A percentile compares a stretch with the other conserved stretches of the same genome.
Conservation (phyloP, 2,888 invertebrate species). For the Leptinotarsa peninsularis region DNA sequence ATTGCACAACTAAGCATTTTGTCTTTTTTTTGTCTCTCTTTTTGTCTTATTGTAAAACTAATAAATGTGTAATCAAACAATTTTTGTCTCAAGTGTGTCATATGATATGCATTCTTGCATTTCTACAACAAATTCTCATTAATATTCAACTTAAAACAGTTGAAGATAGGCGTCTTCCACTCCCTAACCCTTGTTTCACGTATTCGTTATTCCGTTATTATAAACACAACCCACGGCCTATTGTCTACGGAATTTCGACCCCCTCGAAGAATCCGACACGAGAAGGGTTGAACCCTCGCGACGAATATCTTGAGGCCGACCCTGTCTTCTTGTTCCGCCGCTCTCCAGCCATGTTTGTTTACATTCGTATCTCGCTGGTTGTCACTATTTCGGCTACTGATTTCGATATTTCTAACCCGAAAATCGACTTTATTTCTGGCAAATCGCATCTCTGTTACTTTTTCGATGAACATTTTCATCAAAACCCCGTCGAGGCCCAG, state of each 20-base stretch:
- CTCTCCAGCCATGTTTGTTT: constrained; percentile 58
- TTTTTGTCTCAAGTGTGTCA: too few relatives aligned
- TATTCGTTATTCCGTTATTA: background rate
- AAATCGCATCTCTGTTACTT: constrained; percentile 15
- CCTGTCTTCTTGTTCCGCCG: constrained; percentile 13
- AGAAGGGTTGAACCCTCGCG: constrained; percentile 49
- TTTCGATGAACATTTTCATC: constrained; percentile 27
- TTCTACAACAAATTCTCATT: too few relatives aligned
- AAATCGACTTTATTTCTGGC: constrained; percentile 16
- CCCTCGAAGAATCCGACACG: constrained; percentile 51
- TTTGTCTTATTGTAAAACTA: too few relatives aligned
- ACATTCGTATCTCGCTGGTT: constrained; percentile 57
- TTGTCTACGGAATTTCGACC: constrained; percentile 35
- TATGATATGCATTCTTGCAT: too few relatives aligned
- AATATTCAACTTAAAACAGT: too few relatives aligned
- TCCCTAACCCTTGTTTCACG: too few relatives aligned
- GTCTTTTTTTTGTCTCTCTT: too few relatives aligned
- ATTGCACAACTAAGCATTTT: too few relatives aligned
- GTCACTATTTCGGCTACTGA: constrained; percentile 40
- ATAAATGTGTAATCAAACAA: too few relatives aligned
- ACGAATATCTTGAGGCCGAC: constrained; percentile 28
- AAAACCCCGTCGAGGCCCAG: constrained; percentile 26
- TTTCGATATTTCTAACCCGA: constrained; percentile 26
- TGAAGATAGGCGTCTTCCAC: too few relatives aligned
- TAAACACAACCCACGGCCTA: background rate